phyloP scores from a whole-genome alignment of 2,113 vertebrate species.

The Numenius arquata region DNA sequence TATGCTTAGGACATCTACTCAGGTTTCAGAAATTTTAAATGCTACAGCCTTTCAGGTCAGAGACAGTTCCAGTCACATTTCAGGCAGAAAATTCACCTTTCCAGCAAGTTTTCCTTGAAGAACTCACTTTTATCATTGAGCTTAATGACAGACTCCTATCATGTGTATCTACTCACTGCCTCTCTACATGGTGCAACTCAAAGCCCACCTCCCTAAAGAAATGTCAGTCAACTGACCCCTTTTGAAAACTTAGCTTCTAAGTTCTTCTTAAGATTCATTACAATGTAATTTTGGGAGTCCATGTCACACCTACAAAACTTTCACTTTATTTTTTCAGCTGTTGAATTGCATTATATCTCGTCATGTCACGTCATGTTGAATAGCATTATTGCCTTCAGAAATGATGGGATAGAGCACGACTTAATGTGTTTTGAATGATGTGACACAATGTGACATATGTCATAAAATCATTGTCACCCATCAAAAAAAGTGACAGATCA shows the following conservation, averaged over 20 bases:
- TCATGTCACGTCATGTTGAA: slow-evolving; percentile 19
- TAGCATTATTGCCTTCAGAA: slow-evolving; percentile 25
- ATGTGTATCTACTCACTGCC: background rate
- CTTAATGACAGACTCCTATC: background rate
- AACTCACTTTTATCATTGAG: background rate
- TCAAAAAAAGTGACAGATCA: slow-evolving; percentile 51
- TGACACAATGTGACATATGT: slow-evolving; percentile 37
- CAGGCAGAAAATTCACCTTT: background rate
- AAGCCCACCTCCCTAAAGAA: background rate
- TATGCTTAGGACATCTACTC: background rate
- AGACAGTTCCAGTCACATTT: background rate
- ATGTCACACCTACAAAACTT: background rate
- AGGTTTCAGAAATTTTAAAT: background rate
- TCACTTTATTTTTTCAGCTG: background rate
- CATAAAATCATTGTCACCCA: slow-evolving; percentile 56
- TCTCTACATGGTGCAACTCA: background rate
- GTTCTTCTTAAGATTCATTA: background rate
- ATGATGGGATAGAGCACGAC: background rate
- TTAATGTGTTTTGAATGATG: slow-evolving; percentile 45
- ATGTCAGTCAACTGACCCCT: fast-evolving
- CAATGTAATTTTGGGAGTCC: background rate
- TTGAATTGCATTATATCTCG: background rate
- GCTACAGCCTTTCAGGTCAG: background rate
- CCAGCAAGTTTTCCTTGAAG: background rate
- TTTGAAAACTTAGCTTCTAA: background rate